Evolutionary conservation across 2,888 invertebrate species (phyloP), one percentile per base, ranked within the genome.

Genomic region (Lissocephala sabroskyi): DNA sequence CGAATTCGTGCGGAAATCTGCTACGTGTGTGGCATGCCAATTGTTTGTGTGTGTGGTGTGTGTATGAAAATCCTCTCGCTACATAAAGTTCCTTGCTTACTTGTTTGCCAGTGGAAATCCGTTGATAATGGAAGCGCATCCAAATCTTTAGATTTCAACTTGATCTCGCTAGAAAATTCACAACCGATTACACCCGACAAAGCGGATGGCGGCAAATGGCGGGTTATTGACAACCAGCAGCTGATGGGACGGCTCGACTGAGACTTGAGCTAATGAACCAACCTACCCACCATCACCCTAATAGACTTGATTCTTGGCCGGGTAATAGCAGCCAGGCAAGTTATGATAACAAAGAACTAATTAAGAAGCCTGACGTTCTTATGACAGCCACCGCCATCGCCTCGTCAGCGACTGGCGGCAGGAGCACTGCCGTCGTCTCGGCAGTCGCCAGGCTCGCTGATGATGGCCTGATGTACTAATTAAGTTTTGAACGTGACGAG

Each of bases 391-490:
- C 19, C 41, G 35, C 13, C 35, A 33, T 7, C 13, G 16, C 33
- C 33, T 11, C 11, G 16, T 33, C 14, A 33, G 13, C 16, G 13
- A 29, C n/a, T 29, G 30, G 6, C 6, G 30, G 11, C 11, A 32
- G n/a, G 5, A 46, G 41, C 30, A 32, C 14, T 11, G 32, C 23
- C 39, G 11, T 19, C 14, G 18, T 11, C 32, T 18, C 13, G 41
- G 44, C 36, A 11, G 28, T 29, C 5, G 13, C 35, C 23, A 33
- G 19, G n/a, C 11, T 19, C 44, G 14, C 52, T 64, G 62, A 58
- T 74, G 75, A 75, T 77, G 76, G 63, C 56, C 76, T 78, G 70
- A 77, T 70, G 76, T 75, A 78, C 78, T 71, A 71, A 71, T 71
- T 71, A 71, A 75, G 78, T 66, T 76, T 71, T 57, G 76, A 66